A percentile compares a stretch with the other conserved stretches of the same genome.
These are phyloP conservation scores for Sebastes hubbsi DNA, from an alignment of 2,797 vertebrate genomes.

Conservation along the genomic window DNA sequence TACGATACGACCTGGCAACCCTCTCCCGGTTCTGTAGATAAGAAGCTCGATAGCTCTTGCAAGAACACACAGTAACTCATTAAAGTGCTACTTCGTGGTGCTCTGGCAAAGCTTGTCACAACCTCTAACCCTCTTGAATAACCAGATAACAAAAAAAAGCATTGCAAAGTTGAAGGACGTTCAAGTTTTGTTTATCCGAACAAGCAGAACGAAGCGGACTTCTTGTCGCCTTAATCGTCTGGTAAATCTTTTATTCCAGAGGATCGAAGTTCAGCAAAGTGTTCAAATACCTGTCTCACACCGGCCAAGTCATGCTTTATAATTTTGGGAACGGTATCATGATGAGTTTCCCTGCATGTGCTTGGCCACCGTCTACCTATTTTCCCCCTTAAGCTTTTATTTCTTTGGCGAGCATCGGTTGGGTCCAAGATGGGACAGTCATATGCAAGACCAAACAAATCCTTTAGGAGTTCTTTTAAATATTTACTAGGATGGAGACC, in stretches of 20 bases:
- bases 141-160: neutral
- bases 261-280: neutral
- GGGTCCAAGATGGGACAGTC: neutral
- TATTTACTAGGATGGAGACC: neutral
- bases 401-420: neutral
- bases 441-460: neutral
- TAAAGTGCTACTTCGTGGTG: neutral
- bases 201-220: neutral
- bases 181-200: neutral
- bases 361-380: neutral
- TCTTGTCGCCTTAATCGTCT: neutral
- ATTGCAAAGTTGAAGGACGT: neutral
- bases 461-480: neutral
- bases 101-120: neutral
- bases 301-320: neutral
- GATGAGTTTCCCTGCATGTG: constrained; percentile 18
- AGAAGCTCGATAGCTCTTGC: neutral
- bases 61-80: constrained; percentile 1
- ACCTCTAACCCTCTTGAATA: neutral
- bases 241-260: neutral
- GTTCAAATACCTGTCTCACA: neutral
- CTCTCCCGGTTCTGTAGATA: neutral
- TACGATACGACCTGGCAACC: neutral
- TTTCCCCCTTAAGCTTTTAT: neutral
- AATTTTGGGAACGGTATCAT: neutral